A percentile compares a stretch with the other conserved stretches of the same genome.
phyloP scores from a whole-genome alignment of 2,113 vertebrate species.

The Sakesphorus luctuosus region DNA sequence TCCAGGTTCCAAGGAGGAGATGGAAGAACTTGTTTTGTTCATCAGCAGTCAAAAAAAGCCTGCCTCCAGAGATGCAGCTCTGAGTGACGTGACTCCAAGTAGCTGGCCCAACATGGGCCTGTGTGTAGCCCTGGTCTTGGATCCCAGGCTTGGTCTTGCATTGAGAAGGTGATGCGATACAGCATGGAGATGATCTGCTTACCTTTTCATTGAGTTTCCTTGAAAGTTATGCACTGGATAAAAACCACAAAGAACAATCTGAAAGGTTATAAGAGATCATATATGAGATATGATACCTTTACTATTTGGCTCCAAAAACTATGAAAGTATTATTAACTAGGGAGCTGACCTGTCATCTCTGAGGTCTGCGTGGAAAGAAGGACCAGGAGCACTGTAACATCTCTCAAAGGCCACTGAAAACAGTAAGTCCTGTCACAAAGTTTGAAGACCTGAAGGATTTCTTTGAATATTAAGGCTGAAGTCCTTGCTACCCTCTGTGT shows the following conservation, averaged over 20 bases:
- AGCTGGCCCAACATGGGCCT: background rate
- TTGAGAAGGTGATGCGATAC: background rate
- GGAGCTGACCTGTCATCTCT: background rate
- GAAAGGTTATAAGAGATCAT: background rate
- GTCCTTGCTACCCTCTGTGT: background rate
- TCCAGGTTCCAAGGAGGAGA: background rate
- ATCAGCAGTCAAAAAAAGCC: background rate
- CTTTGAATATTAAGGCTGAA: background rate
- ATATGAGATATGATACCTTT: background rate
- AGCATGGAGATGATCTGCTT: background rate
- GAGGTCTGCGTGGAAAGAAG: background rate
- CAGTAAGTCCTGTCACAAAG: background rate
- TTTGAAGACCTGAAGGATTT: background rate
- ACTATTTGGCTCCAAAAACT: background rate
- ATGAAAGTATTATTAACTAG: background rate
- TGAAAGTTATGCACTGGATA: background rate
- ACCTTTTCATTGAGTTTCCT: background rate
- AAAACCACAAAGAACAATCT: background rate
- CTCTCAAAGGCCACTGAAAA: background rate
- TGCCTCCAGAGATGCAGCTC: background rate
- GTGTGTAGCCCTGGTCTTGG: background rate
- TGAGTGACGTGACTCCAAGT: background rate
- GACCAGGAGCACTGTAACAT: background rate
- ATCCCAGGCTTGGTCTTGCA: background rate
- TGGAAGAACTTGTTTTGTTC: background rate